Evolutionary conservation across 2,113 vertebrate species (phyloP).

Genomic region (Rhabdomys dilectus): DNA sequence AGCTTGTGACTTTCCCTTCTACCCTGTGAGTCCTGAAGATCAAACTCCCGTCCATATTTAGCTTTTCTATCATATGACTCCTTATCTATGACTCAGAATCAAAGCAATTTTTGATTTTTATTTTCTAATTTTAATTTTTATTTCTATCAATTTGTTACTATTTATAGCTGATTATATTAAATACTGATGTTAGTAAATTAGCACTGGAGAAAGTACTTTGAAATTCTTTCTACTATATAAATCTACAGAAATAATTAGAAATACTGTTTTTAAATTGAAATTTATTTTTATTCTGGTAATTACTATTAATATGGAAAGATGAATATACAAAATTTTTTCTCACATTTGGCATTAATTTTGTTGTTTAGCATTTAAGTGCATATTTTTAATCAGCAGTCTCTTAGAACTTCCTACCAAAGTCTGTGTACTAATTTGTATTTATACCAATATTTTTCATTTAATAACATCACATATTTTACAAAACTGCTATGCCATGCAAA

Average conservation of each 20-base stretch:
- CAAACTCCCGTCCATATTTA: neutral
- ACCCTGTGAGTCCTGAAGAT: neutral
- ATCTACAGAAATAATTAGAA: slow-evolving; percentile 23
- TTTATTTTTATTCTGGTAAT: slow-evolving; percentile 14
- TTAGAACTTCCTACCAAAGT: neutral
- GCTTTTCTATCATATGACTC: neutral
- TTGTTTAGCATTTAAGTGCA: slow-evolving; percentile 39
- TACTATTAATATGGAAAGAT: slow-evolving; percentile 29
- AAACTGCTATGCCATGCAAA: neutral
- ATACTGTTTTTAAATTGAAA: slow-evolving; percentile 33
- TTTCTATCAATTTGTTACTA: slow-evolving; percentile 34
- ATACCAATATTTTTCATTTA: slow-evolving; percentile 33
- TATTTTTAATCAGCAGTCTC: slow-evolving; percentile 20
- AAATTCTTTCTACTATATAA: slow-evolving; percentile 12
- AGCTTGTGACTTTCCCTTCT: neutral
- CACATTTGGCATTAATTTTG: slow-evolving; percentile 52
- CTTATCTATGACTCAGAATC: neutral
- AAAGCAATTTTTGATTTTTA: neutral
- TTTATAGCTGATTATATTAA: slow-evolving; percentile 15
- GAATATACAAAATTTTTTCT: neutral
- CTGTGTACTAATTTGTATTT: slow-evolving; percentile 48
- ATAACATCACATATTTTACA: slow-evolving; percentile 17
- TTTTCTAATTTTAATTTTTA: neutral
- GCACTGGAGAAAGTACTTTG: neutral
- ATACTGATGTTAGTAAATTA: slow-evolving; percentile 20